Base-by-base conservation (phyloP, 2,113 vertebrate species). In the Alosa alosa region DNA sequence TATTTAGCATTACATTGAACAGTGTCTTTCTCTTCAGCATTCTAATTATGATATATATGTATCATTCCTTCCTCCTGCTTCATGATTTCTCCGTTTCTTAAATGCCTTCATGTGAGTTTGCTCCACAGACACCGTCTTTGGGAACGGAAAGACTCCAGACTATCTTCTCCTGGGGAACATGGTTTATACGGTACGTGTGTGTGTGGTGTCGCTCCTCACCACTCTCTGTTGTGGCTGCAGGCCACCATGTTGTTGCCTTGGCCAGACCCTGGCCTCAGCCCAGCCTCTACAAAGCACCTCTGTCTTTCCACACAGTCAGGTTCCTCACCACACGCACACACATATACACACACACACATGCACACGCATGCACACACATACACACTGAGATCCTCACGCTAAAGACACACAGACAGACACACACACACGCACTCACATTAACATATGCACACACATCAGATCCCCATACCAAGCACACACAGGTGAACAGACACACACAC, bases 111-210 rank as follows among this genome's bases (percentile, higher is more conserved):
- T 91, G 0, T 93, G 91, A 87, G 92, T 95, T 93, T 52, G 89
- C 89, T 91, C 88, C 91, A 36, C 92, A 99, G 98, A 97, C 91
- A 97, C 95, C 0, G 97, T 98, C 25, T 99, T 99, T 82, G 96
- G 96, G 93, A 98, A 96, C 78, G 98, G 98, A 91, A 95, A 95
- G 90, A 99, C 98, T 85, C 97, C 98, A 0, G 98, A 99, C 93
- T 99, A 99, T 90, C 94, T 99, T 86, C 97, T 99, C 78, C 93
- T 99, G 91, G 98, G 98, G 60, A 99, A 99, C 93, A 98, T 97
- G 93, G 98, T 99, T 91, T 99, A 99, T 90, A 99, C 98, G 64
- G 98, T 99, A 94, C 97, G 98, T 96, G 50, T 41, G 86, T 68
- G 55, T 22, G 55, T 22, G 55, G 55, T 5, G 18, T 57, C 3